Base-by-base conservation (phyloP, 2,888 invertebrate species). In the Archaeoteleia sp. region DNA sequence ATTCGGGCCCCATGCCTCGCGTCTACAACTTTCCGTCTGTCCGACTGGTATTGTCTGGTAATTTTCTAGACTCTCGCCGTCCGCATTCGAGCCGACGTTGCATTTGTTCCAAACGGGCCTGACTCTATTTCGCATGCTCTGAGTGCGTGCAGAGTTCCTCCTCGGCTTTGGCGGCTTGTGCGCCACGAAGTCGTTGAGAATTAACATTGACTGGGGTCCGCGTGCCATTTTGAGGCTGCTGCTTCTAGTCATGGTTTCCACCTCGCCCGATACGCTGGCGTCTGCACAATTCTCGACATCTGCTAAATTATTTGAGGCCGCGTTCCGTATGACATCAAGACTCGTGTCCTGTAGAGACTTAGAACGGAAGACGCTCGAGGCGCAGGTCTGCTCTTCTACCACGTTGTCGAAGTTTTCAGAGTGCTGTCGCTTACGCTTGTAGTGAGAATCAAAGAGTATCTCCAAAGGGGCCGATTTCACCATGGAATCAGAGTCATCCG, bases 391-490 rank as follows among this genome's bases (percentile, higher is more conserved):
- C 4, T 74, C 72, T 4, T 74, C 75, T 0, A 57, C 39, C 73
- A 32, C 78, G 23, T 78, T 80, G 29, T 78, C 82, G 0, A 79
- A 86, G 10, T 87, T 87, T 13, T 87, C 82, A 0, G 84, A 82
- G 30, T 83, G 81, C 51, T 83, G 87, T 46, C 87, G 85, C 43
- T 82, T 81, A 0, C 83, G 71, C 43, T 81, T 80, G 57, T 84
- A 80, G 2, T 89, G 86, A 0, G 88, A 88, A 76, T 89, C 89
- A 63, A 92, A 92, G 0, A 92, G 82, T 81, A 91, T 90, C 82
- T 93, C 93, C 25, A 93, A 81, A 0, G 93, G 93, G 0, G 93
- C 93, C 51, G 93, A 93, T 82, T 92, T 92, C 3, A 92, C 93
- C 72, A 90, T 89, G 0, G 82, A 82, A 74, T 92, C 92, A 0